phyloP scores from a whole-genome alignment of 2,888 invertebrate species.

The Drosophila melanocephala region DNA sequence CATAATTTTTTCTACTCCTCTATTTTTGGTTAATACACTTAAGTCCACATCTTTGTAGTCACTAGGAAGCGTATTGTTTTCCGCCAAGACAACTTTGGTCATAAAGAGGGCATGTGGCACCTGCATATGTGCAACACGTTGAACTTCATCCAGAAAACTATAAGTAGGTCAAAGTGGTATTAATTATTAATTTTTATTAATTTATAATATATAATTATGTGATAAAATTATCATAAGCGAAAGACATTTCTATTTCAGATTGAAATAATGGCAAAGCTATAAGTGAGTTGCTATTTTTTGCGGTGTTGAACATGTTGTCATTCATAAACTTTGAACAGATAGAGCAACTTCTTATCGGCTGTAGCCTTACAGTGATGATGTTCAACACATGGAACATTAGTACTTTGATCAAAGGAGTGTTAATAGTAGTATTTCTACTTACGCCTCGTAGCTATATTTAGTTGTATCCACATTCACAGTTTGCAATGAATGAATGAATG shows the following conservation, averaged over 20 bases:
- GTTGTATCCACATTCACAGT: constrained; percentile 84
- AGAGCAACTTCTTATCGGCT: neutral
- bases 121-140: constrained; percentile 85
- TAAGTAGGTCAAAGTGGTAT: constrained; percentile 13
- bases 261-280: no score
- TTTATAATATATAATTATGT: neutral
- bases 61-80: constrained; percentile 85
- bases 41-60: constrained; percentile 86
- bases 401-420: neutral
- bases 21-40: constrained; percentile 75
- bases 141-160: constrained; percentile 85
- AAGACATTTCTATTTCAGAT: neutral
- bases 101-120: constrained; percentile 86
- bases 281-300: neutral
- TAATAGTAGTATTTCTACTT: constrained; percentile 46
- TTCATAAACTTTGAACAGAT: neutral
- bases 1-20: constrained; percentile 61
- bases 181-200: neutral
- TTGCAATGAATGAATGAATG: constrained; percentile 85
- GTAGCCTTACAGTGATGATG: neutral
- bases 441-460: constrained; percentile 85
- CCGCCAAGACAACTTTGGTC: constrained; percentile 86
- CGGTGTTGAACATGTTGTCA: neutral
- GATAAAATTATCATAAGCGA: neutral
- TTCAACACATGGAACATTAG: neutral